Evolutionary conservation across 2,888 invertebrate species (phyloP).

Genomic region (Lepidocyrtoides sp.): DNA sequence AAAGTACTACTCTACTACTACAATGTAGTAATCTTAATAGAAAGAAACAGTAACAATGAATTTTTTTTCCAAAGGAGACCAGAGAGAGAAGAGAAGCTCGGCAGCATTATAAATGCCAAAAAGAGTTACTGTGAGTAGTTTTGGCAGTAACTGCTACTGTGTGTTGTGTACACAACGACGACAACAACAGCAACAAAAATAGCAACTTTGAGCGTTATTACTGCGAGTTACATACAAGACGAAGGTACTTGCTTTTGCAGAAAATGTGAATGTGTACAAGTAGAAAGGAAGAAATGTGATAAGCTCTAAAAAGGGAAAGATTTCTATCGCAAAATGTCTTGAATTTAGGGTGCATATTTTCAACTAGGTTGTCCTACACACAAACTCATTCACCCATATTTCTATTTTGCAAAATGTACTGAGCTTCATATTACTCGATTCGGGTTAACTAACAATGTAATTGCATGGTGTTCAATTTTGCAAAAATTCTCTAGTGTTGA

Average conservation of each 20-base stretch:
- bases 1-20: not conserved
- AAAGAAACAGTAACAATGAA: slow-evolving; percentile 40
- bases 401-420: not conserved
- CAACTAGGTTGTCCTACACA: not conserved
- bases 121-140: slow-evolving; percentile 73
- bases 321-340: not conserved
- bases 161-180: slow-evolving; percentile 19
- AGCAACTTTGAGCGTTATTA: slow-evolving; percentile 44
- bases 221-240: slow-evolving; percentile 38
- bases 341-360: slow-evolving; percentile 11
- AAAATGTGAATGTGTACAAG: slow-evolving; percentile 1
- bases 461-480: no score
- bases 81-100: not conserved
- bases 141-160: slow-evolving; percentile 48
- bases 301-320: not conserved
- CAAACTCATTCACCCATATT: slow-evolving; percentile 1
- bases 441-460: no score
- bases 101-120: slow-evolving; percentile 67
- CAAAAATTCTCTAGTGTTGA: no score
- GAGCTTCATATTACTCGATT: no score
- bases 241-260: not conserved
- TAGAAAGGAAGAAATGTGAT: slow-evolving; percentile 11
- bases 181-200: slow-evolving; percentile 35
- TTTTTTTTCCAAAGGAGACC: not conserved
- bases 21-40: slow-evolving; percentile 22